These are phyloP conservation scores for Xestobium rufovillosum DNA, from an alignment of 2,888 invertebrate genomes.

Conservation along the genomic window DNA sequence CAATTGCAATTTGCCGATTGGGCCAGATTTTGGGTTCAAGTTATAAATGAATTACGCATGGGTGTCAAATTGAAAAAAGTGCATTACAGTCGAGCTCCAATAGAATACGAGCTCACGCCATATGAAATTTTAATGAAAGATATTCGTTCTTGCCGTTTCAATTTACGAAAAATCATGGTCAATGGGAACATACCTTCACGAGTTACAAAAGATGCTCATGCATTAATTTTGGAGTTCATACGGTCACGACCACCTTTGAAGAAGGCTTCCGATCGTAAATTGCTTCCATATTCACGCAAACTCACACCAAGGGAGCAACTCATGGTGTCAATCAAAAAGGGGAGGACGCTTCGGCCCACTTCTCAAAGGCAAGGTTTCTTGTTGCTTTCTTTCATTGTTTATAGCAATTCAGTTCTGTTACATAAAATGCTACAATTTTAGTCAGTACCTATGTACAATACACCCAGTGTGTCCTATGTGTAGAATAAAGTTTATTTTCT, in stretches of 20 bases:
- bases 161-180: conserved; percentile 76
- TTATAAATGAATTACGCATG: conserved; percentile 82
- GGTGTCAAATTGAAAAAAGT: conserved; percentile 87
- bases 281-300: conserved; percentile 66
- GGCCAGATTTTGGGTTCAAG: conserved; percentile 95
- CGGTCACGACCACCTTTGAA: conserved; percentile 88
- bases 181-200: conserved; percentile 74
- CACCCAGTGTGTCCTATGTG: no score
- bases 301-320: conserved; percentile 77
- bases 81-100: conserved; percentile 65
- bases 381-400: no score
- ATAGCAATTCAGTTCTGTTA: no score
- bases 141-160: conserved; percentile 83
- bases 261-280: conserved; percentile 80
- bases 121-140: conserved; percentile 97
- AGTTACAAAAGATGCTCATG: conserved; percentile 91
- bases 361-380: conserved; percentile 31
- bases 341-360: conserved; percentile 58
- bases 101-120: conserved; percentile 90
- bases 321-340: conserved; percentile 77
- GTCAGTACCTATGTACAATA: no score
- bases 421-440: no score
- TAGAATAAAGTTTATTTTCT: no score
- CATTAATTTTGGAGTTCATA: conserved; percentile 93
- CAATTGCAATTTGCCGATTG: conserved; percentile 84